Evolutionary conservation across 2,888 invertebrate genomes (phyloP).

Genomic region (Mythimna loreyi): DNA sequence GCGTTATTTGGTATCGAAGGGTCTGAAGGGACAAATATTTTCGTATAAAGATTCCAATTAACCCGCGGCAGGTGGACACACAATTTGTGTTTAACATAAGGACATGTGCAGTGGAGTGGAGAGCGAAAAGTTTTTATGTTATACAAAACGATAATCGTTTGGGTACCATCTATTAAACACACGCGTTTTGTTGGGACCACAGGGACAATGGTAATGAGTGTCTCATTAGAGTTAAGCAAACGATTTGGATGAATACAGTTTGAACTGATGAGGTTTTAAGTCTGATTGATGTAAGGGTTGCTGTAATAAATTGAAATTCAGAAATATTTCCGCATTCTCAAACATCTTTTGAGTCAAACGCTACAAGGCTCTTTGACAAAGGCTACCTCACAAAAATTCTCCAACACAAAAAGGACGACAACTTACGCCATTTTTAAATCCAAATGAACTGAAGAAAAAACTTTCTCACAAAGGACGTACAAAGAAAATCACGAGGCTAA

Average conservation of each 20-base stretch:
- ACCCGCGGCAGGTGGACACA: constrained; percentile 78
- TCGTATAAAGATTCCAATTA: constrained; percentile 87
- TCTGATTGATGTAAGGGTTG: neutral
- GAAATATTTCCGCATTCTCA: constrained; percentile 11
- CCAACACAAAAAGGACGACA: constrained; percentile 55
- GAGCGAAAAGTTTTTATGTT: constrained; percentile 71
- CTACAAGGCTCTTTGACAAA: constrained; percentile 43
- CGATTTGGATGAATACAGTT: constrained; percentile 20
- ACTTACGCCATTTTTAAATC: constrained; percentile 58
- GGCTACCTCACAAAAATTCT: constrained; percentile 27
- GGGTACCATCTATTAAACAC: constrained; percentile 46
- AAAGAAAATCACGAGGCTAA: constrained; percentile 72
- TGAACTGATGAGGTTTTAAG: constrained; percentile 11
- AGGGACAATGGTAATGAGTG: constrained; percentile 35
- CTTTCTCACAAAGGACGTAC: constrained; percentile 64
- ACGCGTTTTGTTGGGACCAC: constrained; percentile 31
- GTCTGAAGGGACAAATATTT: constrained; percentile 78
- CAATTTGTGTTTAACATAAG: constrained; percentile 73
- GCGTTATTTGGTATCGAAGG: constrained; percentile 63
- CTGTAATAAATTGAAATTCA: neutral
- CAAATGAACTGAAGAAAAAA: constrained; percentile 62
- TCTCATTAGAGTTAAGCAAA: constrained; percentile 20
- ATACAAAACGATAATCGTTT: constrained; percentile 66
- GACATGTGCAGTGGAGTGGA: constrained; percentile 70
- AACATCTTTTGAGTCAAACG: constrained; percentile 24